Evolutionary conservation across 2,113 vertebrate genomes (phyloP).

Genomic region (Mellivora capensis): DNA sequence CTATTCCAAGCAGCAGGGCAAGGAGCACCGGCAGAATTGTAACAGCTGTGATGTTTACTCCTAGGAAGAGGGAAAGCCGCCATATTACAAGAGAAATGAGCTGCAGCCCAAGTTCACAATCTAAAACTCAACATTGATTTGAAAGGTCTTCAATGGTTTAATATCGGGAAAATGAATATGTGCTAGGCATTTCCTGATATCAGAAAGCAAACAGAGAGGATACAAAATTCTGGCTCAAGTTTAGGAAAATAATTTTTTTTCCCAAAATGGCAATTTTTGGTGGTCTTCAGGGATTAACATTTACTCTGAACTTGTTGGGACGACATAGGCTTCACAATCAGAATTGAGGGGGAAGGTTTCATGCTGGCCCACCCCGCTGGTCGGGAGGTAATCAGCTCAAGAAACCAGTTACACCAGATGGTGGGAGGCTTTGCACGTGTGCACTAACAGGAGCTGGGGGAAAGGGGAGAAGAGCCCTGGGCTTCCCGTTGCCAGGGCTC

Average conservation of each 20-base stretch:
- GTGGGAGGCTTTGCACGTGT: not conserved
- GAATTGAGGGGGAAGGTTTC: not conserved
- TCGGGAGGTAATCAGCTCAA: not conserved
- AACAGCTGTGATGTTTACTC: conserved; percentile 77
- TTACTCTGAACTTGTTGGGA: not conserved
- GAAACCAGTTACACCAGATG: not conserved
- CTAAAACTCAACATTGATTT: not conserved
- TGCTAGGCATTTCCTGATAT: not conserved
- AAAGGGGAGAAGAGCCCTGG: not conserved
- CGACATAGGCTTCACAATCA: not conserved
- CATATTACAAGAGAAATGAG: conserved; percentile 41
- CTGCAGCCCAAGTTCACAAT: not conserved
- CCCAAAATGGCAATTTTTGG: not conserved
- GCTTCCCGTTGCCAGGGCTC: not conserved
- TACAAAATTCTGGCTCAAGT: not conserved
- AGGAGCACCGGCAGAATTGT: conserved; percentile 76
- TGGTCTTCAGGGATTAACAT: not conserved
- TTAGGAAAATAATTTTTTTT: not conserved
- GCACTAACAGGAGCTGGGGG: not conserved
- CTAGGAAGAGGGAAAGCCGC: conserved; percentile 61
- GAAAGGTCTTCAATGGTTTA: not conserved
- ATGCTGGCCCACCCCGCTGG: not conserved
- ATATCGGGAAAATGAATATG: not conserved
- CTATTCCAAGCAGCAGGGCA: conserved; percentile 80
- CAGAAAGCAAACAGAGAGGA: not conserved